A percentile compares a stretch with the other conserved stretches of the same genome.
phyloP scores from a whole-genome alignment of 2,888 invertebrate species.

The Adineta ricciae region DNA sequence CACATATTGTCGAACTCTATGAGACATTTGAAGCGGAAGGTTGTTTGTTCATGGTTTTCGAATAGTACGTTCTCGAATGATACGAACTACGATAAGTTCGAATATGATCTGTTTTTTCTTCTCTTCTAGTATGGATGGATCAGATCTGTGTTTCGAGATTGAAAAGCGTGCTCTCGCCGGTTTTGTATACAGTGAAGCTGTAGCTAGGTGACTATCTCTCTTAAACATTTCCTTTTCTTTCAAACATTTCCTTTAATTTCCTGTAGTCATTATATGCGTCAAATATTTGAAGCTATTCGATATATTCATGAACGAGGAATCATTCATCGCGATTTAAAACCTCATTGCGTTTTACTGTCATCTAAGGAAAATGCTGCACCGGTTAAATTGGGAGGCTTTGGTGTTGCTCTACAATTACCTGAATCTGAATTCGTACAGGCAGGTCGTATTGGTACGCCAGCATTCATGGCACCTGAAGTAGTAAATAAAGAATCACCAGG shows the following conservation, averaged over 20 bases:
- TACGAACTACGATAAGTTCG: neutral
- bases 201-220: conserved; percentile 67
- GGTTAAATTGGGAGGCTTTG: conserved; percentile 91
- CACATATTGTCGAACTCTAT: conserved; percentile 89
- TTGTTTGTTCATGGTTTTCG: conserved; percentile 97
- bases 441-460: conserved; percentile 76
- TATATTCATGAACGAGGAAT: conserved; percentile 98
- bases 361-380: conserved; percentile 95
- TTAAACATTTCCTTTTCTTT: conserved; percentile 36
- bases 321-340: conserved; percentile 90
- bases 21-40: conserved; percentile 97
- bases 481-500: conserved; percentile 65
- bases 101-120: conserved; percentile 34
- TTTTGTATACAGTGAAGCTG: conserved; percentile 97
- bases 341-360: conserved; percentile 87
- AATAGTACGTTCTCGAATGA: conserved; percentile 70
- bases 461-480: conserved; percentile 96
- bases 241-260: neutral
- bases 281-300: conserved; percentile 85
- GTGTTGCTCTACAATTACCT: conserved; percentile 55
- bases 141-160: conserved; percentile 94
- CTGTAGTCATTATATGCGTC: conserved; percentile 79
- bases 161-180: conserved; percentile 87
- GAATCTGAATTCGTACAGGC: conserved; percentile 3
- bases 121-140: conserved; percentile 83